Evolutionary conservation across 92 coral and sea anemone species (phyloP).

Genomic region (Paramuricea clavata): DNA sequence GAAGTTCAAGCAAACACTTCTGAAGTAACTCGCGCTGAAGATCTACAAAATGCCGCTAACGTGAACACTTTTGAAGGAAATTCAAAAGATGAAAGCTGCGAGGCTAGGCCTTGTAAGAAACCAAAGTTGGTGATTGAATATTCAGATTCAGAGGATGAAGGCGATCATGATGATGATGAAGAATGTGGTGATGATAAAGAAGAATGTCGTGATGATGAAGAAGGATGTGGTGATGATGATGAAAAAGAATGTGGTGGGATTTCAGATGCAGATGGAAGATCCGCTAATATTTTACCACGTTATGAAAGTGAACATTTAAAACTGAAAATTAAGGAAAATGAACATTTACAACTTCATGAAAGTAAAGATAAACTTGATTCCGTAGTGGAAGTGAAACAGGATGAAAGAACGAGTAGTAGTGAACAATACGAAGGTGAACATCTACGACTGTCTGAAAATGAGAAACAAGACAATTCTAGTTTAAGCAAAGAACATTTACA

Average conservation of each 20-base stretch:
- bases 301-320: neutral
- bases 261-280: neutral
- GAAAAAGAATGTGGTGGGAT: neutral
- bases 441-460: neutral
- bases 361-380: neutral
- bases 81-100: conserved; percentile 35
- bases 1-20: conserved; percentile 21
- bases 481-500: neutral
- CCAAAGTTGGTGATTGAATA: conserved; percentile 50
- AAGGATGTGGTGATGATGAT: neutral
- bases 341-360: neutral
- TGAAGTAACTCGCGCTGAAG: conserved; percentile 17
- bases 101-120: conserved; percentile 34
- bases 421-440: neutral
- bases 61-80: neutral
- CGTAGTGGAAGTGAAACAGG: neutral
- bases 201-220: conserved; percentile 60
- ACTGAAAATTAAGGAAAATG: no score
- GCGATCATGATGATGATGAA: conserved; percentile 82
- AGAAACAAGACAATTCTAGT: neutral
- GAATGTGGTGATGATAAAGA: neutral
- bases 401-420: neutral
- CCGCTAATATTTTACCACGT: no score
- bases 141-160: conserved; percentile 85
- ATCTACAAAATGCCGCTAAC: no score